Conservation (phyloP, 2,888 invertebrate species). For the Melitaea athalia region DNA sequence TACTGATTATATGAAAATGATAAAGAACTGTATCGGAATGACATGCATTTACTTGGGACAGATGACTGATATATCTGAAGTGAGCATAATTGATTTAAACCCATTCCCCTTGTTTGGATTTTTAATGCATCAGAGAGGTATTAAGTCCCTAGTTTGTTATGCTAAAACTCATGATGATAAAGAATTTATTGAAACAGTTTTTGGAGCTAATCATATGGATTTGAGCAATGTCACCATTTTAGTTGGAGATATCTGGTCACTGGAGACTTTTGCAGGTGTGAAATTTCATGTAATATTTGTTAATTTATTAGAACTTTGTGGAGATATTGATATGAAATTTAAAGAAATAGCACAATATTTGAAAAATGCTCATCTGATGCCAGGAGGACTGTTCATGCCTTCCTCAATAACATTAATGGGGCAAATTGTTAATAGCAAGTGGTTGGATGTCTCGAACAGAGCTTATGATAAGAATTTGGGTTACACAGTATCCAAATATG, state of each 20-base stretch:
- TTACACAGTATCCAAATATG: constrained; percentile 77
- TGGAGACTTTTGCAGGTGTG: constrained; percentile 52
- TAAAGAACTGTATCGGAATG: constrained; percentile 63
- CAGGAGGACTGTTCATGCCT: constrained; percentile 79
- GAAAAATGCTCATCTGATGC: constrained; percentile 60
- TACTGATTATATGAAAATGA: constrained; percentile 63
- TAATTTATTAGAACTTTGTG: constrained; percentile 80
- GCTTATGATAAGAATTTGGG: constrained; percentile 82
- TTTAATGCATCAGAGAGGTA: constrained; percentile 77
- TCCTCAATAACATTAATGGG: constrained; percentile 75
- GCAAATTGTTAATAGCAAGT: constrained; percentile 83
- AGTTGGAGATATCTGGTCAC: constrained; percentile 57
- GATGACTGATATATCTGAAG: constrained; percentile 57
- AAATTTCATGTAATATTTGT: constrained; percentile 80
- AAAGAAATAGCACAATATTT: constrained; percentile 55
- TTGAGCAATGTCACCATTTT: constrained; percentile 64
- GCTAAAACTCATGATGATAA: constrained; percentile 63
- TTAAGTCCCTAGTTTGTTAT: constrained; percentile 69
- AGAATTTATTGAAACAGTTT: constrained; percentile 68
- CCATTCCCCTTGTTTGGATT: constrained; percentile 85
- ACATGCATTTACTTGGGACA: constrained; percentile 66
- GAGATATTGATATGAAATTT: constrained; percentile 76
- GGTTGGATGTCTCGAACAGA: constrained; percentile 81
- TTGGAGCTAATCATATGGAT: constrained; percentile 66
- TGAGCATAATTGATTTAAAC: constrained; percentile 80